Evolutionary conservation across 1,140 invertebrate genomes (phyloP), one percentile per base, ranked within the genome.

Genomic region (Pinna nobilis): DNA sequence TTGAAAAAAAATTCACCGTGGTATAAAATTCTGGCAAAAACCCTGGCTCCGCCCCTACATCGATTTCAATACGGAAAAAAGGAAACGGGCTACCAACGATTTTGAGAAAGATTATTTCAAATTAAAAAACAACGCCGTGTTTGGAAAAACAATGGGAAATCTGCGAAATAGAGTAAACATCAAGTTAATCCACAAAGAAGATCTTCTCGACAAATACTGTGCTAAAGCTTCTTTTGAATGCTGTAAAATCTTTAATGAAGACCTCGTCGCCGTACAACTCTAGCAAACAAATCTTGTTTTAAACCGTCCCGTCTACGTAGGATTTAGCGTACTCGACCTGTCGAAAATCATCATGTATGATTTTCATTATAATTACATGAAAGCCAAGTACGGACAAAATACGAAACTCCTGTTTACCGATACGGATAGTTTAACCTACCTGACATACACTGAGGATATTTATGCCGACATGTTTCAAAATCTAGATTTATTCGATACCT

Each of bases 31-130:
- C 53, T 11, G 67, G 35, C 66, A 76, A 37, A 32, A 28, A 23
- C 13, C 55, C 18, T 79, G 59, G 69, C 51, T 72, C 13, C 57
- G 68, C 49, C 23, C 41, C 47, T 74, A 79, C 64, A 79, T 81
- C 20, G 57, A 74, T 25, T 66, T 78, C 28, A 79, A 74, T 28
- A 77, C 79, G 28, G 28, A 83, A n/a, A 66, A 84, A 33, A 77
- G 89, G 80, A 82, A 76, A 63, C 61, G 73, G 50, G 84, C 89
- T 28, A 84, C 59, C 32, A 86, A 79, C 66, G 80, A 82, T 35
- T 90, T 90, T 78, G 82, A 87, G 76, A 86, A 89, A 59, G n/a
- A 73, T 18, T 85, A 88, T 60, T 91, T 67, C 68, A 91, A 91
- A 84, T 60, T 89, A 18, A 80, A 88, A 70, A 89, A 87, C 59